Evolutionary conservation across 2,888 invertebrate species (phyloP).

Genomic region (Mechanitis messenoides): DNA sequence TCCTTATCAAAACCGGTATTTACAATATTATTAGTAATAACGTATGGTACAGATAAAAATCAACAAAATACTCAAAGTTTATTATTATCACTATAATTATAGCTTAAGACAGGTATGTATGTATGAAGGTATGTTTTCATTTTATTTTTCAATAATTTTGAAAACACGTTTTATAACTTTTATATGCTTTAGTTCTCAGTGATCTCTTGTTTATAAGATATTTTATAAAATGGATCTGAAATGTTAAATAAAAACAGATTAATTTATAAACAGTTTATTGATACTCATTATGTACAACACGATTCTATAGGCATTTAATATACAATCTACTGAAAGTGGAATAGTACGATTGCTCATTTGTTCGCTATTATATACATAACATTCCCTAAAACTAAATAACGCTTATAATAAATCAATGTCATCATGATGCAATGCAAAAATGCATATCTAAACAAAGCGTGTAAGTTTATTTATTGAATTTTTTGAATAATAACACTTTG

Average conservation of each 20-base stretch:
- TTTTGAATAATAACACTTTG: not conserved
- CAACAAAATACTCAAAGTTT: too few relatives aligned
- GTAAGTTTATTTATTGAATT: not conserved
- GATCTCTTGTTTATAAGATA: too few relatives aligned
- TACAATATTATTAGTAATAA: too few relatives aligned
- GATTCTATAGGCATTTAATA: conserved; percentile 22
- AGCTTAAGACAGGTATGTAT: too few relatives aligned
- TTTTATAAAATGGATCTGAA: conserved; percentile 19
- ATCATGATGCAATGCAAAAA: conserved; percentile 14
- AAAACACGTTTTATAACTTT: too few relatives aligned
- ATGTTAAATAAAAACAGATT: conserved; percentile 49
- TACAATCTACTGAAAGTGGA: conserved; percentile 31
- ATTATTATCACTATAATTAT: too few relatives aligned
- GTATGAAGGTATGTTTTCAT: too few relatives aligned
- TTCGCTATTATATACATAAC: conserved; percentile 62
- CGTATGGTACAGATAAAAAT: too few relatives aligned
- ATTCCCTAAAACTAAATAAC: conserved; percentile 73
- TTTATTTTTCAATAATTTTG: too few relatives aligned
- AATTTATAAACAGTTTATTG: conserved; percentile 62
- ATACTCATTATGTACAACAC: conserved; percentile 55
- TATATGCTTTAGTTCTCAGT: too few relatives aligned
- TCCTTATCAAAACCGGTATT: too few relatives aligned
- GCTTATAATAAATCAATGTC: conserved; percentile 42
- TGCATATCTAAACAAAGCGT: not conserved
- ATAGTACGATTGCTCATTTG: conserved; percentile 33